These are phyloP conservation scores for Mirounga angustirostris DNA, from an alignment of 2,113 vertebrate genomes.

Conservation along the genomic window DNA sequence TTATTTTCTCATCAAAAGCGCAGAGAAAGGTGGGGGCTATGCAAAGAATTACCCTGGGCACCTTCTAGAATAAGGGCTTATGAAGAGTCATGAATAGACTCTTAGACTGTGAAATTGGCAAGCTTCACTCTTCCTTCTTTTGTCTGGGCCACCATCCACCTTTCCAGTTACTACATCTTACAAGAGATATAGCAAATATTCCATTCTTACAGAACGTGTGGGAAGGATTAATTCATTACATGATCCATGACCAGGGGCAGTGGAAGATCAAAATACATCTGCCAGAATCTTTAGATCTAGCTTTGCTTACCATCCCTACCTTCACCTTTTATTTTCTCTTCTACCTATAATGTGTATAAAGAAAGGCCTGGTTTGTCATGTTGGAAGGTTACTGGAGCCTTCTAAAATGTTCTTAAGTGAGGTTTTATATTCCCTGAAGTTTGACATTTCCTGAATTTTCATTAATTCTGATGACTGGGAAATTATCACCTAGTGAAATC, in stretches of 20 bases:
- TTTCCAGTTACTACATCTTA: background rate
- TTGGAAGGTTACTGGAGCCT: background rate
- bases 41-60: background rate
- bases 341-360: background rate
- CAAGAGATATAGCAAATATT: background rate
- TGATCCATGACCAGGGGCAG: background rate
- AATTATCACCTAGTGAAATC: slow-evolving; percentile 72
- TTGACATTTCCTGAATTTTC: slow-evolving; percentile 60
- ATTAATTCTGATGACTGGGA: slow-evolving; percentile 38
- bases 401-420: slow-evolving; percentile 46
- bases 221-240: background rate
- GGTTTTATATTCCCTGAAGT: slow-evolving; percentile 41
- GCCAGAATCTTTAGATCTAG: background rate
- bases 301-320: background rate
- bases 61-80: background rate
- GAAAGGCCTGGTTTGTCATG: background rate
- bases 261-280: background rate
- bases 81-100: background rate
- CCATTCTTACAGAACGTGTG: background rate
- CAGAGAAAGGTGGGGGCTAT: background rate
- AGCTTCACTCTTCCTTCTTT: background rate
- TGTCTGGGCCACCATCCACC: background rate
- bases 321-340: background rate
- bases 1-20: background rate
- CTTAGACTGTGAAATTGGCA: background rate